Percentiles rank a stretch among this genome's conserved stretches.
Conservation (phyloP, 2,888 invertebrate genomes). For the Nesidiocoris tenuis region DNA sequence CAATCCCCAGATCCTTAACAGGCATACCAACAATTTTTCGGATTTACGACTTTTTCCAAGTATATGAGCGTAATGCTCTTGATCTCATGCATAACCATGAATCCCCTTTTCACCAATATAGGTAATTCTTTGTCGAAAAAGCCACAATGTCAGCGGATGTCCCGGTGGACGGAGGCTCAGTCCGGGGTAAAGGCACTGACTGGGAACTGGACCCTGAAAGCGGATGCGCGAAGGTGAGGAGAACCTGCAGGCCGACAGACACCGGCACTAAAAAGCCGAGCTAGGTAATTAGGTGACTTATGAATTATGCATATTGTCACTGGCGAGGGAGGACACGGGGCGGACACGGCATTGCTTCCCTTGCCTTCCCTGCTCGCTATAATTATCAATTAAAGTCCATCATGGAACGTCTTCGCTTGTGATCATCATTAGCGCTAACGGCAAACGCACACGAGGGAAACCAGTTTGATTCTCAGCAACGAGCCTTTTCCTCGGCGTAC, state of each 20-base stretch:
- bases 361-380: constrained; percentile 8
- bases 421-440: constrained; percentile 39
- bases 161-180: constrained; percentile 9
- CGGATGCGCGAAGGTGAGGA: constrained; percentile 27
- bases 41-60: no score
- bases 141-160: not conserved
- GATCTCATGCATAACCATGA: no score
- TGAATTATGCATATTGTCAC: constrained; percentile 44
- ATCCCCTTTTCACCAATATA: no score
- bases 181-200: constrained; percentile 31
- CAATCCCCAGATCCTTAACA: no score
- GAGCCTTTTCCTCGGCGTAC: not conserved
- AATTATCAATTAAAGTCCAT: constrained; percentile 38
- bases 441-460: constrained; percentile 17
- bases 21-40: no score
- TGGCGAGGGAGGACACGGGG: constrained; percentile 35
- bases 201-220: constrained; percentile 42
- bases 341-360: no score
- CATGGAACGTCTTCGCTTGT: constrained; percentile 13
- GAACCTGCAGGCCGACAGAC: not conserved
- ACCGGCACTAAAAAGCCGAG: not conserved
- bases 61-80: no score
- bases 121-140: not conserved
- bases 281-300: constrained; percentile 40
- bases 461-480: not conserved